Evolutionary conservation across 2,888 invertebrate species (phyloP).

Genomic region (Mythimna vitellina): DNA sequence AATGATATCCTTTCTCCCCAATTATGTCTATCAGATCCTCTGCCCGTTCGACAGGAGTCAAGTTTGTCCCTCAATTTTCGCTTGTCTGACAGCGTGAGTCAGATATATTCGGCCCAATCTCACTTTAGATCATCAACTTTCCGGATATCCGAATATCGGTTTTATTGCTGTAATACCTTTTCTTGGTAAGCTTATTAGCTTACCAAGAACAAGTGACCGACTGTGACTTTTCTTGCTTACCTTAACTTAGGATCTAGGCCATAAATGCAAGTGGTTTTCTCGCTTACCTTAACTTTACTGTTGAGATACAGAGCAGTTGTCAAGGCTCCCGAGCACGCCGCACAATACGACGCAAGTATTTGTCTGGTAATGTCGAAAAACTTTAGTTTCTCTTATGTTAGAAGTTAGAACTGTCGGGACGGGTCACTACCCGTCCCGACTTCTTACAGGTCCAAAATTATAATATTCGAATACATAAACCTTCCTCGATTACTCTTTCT

Average conservation of each 20-base stretch:
- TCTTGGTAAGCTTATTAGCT: background rate
- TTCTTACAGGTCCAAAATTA: too few species aligned
- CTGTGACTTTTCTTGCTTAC: too few species aligned
- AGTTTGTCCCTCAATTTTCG: background rate
- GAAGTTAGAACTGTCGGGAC: too few species aligned
- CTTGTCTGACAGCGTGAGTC: background rate
- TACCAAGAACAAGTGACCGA: background rate
- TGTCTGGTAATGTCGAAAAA: constrained; percentile 87
- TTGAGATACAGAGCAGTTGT: constrained; percentile 97
- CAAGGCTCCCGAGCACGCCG: constrained; percentile 98
- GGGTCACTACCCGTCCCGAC: too few species aligned
- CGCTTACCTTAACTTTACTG: constrained; percentile 86
- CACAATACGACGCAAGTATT: constrained; percentile 95
- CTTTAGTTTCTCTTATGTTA: background rate
- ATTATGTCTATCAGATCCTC: background rate
- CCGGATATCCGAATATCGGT: background rate
- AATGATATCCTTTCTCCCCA: too few species aligned
- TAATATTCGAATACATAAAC: too few species aligned
- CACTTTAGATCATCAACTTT: background rate
- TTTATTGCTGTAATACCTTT: background rate
- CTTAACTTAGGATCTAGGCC: background rate
- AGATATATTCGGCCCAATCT: background rate
- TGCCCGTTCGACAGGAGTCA: background rate
- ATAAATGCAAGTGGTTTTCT: background rate
- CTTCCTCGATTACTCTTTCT: too few species aligned